phyloP scores from a whole-genome alignment of 2,797 vertebrate species.

The Syncerus caffer region DNA sequence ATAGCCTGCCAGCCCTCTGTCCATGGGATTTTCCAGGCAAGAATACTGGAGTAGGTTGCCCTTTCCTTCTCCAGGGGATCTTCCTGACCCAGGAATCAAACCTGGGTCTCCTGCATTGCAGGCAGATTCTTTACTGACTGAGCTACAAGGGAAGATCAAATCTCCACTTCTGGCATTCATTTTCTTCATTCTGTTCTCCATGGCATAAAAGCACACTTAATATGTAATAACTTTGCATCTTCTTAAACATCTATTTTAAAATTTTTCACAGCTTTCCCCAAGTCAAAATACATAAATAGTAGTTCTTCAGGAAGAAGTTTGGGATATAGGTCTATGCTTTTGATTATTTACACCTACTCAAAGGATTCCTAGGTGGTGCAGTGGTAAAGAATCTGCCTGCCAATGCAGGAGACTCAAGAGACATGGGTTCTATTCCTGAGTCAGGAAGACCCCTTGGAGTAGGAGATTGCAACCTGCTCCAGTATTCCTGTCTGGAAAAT shows the following conservation, averaged over 20 bases:
- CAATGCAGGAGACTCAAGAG: not conserved
- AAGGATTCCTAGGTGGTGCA: not conserved
- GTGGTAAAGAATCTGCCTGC: not conserved
- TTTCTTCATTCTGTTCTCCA: constrained; percentile 22
- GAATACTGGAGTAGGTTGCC: not conserved
- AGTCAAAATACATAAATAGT: not conserved
- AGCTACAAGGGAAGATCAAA: not conserved
- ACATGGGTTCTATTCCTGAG: not conserved
- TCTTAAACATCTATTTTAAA: not conserved
- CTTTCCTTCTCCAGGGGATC: not conserved
- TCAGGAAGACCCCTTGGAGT: not conserved
- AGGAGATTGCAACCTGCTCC: not conserved
- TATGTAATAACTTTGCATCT: not conserved
- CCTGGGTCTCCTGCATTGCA: not conserved
- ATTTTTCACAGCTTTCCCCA: constrained; percentile 14
- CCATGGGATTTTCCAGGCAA: not conserved
- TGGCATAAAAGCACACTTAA: not conserved
- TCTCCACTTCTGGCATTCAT: not conserved
- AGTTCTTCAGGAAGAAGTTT: not conserved
- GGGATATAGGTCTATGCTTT: not conserved
- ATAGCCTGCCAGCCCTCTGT: not conserved
- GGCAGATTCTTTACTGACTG: not conserved
- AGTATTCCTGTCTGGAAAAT: not conserved
- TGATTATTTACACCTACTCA: not conserved
- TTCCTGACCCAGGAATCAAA: not conserved